Base-by-base conservation (phyloP, 2,113 vertebrate genomes). In the Pelusios castaneus region DNA sequence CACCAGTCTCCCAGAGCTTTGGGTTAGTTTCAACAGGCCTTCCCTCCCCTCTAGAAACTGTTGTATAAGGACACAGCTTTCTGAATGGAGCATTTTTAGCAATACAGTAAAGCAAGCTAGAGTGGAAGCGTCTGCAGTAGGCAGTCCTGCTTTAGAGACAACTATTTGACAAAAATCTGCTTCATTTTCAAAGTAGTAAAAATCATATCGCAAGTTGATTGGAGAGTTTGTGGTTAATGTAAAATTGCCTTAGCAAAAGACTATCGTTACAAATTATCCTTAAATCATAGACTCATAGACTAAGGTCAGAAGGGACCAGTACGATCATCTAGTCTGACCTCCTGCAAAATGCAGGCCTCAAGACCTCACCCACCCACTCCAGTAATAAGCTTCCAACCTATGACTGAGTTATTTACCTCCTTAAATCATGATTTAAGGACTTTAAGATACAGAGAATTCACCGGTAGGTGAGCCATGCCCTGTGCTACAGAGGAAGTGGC, bases 11-110 rank as follows among this genome's bases (percentile, higher is more conserved):
- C 87, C 80, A 21, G 52, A 70, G 90, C 82, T 86, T 55, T 2
- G 1, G 1, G 12, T 10, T 29, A 1, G 56, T 5, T 93, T 90
- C 91, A 97, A 87, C 76, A 92, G n/a, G 80, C 56, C 92, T 76
- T 84, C 87, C 83, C 89, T 85, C 76, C 88, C 78, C 86, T 92
- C 88, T 83, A 88, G 45, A 91, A 95, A 91, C 19, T 77, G 51
- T 73, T 90, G 86, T 67, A 31, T 17, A 91, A 58, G 0, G 2
- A 49, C 4, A 54, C 56, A 77, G n/a, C 51, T 94, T 91, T 84
- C 94, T 60, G 82, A 73, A 92, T 0, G 1, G 45, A 84, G 82
- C 0, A 3, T 0, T 67, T 55, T n/a, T 19, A 38, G 29, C 1
- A 1, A 73, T 10, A 82, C 1, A n/a, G 27, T 75, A 12, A 5